Evolutionary conservation across 1,140 invertebrate genomes (phyloP).

Genomic region (Subanguina moxae): DNA sequence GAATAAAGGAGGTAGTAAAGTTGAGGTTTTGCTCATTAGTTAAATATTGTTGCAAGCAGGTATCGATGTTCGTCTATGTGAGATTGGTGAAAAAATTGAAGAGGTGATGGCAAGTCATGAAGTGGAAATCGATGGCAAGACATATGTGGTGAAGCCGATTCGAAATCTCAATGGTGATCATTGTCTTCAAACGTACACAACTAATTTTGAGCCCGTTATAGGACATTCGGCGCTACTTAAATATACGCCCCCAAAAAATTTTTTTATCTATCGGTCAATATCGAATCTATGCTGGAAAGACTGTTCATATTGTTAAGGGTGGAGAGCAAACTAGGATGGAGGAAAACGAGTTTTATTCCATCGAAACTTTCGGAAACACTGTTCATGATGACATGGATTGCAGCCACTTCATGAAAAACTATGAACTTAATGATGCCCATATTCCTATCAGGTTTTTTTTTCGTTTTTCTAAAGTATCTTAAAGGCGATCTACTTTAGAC

Average conservation of each 20-base stretch:
- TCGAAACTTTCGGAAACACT: slow-evolving; percentile 98
- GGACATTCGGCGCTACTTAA: too few relatives aligned
- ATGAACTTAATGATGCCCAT: slow-evolving; percentile 74
- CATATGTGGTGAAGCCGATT: slow-evolving; percentile 92
- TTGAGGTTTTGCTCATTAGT: too few relatives aligned
- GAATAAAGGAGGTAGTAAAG: slow-evolving; percentile 70
- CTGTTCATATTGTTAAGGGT: slow-evolving; percentile 97
- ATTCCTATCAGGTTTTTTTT: too few relatives aligned
- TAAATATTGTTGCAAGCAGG: slow-evolving; percentile 66
- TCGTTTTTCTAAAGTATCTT: too few relatives aligned
- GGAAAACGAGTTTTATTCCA: slow-evolving; percentile 68
- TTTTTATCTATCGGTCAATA: slow-evolving; percentile 94
- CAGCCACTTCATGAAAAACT: slow-evolving; percentile 99
- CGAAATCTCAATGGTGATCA: slow-evolving; percentile 69
- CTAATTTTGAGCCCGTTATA: slow-evolving; percentile 66
- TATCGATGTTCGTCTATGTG: slow-evolving; percentile 93
- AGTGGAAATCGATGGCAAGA: slow-evolving; percentile 92
- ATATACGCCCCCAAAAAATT: too few relatives aligned
- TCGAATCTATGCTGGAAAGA: slow-evolving; percentile 96
- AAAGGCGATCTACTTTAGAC: too few relatives aligned
- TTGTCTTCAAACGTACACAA: slow-evolving; percentile 2
- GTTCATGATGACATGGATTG: slow-evolving; percentile 99
- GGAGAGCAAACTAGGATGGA: slow-evolving; percentile 96
- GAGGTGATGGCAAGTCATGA: slow-evolving; percentile 99
- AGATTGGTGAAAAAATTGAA: slow-evolving; percentile 93